Evolutionary conservation across 2,113 vertebrate species (phyloP), one percentile per base, ranked within the genome.

Genomic region (Electrona antarctica): DNA sequence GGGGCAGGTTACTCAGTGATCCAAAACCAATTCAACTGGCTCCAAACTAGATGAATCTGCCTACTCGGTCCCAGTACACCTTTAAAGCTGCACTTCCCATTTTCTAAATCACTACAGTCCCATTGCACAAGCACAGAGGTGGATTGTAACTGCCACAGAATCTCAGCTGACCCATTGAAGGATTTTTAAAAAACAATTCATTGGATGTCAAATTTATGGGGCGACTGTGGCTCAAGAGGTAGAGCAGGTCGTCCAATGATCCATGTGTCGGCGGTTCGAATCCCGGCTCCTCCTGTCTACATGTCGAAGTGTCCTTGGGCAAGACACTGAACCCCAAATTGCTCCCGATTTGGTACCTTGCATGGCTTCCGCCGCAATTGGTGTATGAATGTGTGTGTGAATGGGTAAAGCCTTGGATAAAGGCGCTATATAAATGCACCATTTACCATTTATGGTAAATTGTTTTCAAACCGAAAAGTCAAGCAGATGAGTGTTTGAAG

Each of bases 81-180:
- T 64, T 55, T 14, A 58, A 58, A 71, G 8, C 28, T 70, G 45
- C 72, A 46, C 66, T 65, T 54, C 60, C 73, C 48, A 73, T 64
- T 73, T 67, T 52, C 58, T 60, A 69, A 14, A 74, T 58, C 74
- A 60, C 67, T 78, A 52, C 55, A 76, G 69, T 79, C 60, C 60
- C 59, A 65, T 52, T 72, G 66, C 51, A 8, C 64, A 64, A 79
- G 69, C 45, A 71, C 45, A 51, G 74, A 52, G 60, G 46, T 67
- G 63, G 71, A 60, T 33, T 78, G 79, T 70, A 76, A 71, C 74
- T 81, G 49, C 74, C 74, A 73, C 77, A 80, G 74, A 84, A 83
- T 70, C 12, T 74, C 58, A 45, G 64, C 0, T 50, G 65, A 67
- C 51, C 10, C 8, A 8, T 45, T 1, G n/a, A 60, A 82, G 0